Evolutionary conservation across 2,797 vertebrate genomes (phyloP), one percentile per base, ranked within the genome.

Genomic region (Limosa lapponica): DNA sequence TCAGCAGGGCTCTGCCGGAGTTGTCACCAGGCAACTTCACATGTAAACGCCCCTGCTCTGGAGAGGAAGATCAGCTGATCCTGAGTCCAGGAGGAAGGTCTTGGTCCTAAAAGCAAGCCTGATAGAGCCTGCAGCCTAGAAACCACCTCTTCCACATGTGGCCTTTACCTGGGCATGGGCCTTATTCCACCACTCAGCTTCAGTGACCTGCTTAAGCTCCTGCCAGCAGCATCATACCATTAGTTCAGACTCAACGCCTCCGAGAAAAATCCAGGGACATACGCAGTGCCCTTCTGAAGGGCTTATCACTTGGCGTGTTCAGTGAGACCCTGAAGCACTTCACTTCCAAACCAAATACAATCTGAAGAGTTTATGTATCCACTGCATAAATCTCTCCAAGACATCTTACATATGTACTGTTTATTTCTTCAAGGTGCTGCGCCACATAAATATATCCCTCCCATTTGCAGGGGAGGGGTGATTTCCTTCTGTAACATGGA

Each of bases 1-100:
- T n/a, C 73, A 72, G 30, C 7, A 0, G 1, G 14, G 70, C 77
- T 57, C 39, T 49, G 49, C 3, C 34, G 36, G 77, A 62, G 20
- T 11, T 69, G 65, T 55, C 90, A 89, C 62, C 62, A 80, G n/a
- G 43, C 39, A 84, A 49, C 72, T 49, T 66, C 79, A 57, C 24
- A 20, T 2, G 51, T 32, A 51, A 54, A 75, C 24, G 67, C 52
- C 80, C 61, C 65, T 12, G 2, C 34, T 61, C 37, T 16, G 13
- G 37, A 69, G 37, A 49, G 24, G n/a, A 59, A 51, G 12, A 73
- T 34, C 52, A 89, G 51, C 34, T 80, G 69, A 81, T 22, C 27
- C 10, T 39, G 12, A 77, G 25, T 15, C 36, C 66, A 78, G 39
- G 19, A 85, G 16, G 28, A 59, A 69, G 71, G n/a, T 48, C 10